phyloP scores from a whole-genome alignment of 2,113 vertebrate species.

The Canis aureus region DNA sequence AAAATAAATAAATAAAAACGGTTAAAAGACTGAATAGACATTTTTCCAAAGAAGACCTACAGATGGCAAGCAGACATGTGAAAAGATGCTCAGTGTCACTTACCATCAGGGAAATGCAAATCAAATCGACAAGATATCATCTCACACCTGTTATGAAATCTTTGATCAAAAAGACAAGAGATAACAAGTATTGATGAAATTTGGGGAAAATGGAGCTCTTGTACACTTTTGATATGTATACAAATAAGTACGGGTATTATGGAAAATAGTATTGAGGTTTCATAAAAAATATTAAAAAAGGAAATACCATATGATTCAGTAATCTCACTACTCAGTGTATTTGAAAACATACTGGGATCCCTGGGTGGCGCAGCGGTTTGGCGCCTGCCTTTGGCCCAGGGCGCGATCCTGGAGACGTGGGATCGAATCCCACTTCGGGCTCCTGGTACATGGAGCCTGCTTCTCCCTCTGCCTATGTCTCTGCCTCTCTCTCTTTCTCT shows the following conservation, averaged over 20 bases:
- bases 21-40: neutral
- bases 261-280: neutral
- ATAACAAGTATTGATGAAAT: neutral
- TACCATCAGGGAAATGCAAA: neutral
- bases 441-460: too few species aligned
- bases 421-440: too few species aligned
- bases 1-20: neutral
- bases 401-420: too few species aligned
- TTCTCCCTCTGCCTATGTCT: too few species aligned
- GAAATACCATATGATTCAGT: neutral
- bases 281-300: neutral
- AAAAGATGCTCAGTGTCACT: neutral
- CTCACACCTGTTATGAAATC: neutral
- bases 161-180: neutral
- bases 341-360: neutral
- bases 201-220: neutral
- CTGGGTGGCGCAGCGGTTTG: too few species aligned
- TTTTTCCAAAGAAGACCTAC: neutral
- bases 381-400: too few species aligned
- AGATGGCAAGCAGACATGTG: neutral
- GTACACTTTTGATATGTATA: neutral
- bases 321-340: neutral
- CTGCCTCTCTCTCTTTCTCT: too few species aligned
- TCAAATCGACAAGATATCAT: neutral
- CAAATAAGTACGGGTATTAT: neutral